Evolutionary conservation across 2,797 vertebrate species (phyloP).

Genomic region (Pygocentrus nattereri): DNA sequence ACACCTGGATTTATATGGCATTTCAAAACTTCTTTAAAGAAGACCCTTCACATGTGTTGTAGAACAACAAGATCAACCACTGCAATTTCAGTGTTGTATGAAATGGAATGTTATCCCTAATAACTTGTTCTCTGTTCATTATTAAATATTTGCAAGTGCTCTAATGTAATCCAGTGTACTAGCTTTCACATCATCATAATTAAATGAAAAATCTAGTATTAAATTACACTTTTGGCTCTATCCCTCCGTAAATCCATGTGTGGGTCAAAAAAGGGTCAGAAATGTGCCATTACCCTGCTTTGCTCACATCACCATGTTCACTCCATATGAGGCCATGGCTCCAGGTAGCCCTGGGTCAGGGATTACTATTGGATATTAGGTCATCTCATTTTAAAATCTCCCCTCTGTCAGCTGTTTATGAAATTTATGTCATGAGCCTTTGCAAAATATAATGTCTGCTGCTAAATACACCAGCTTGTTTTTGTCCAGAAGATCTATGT

Average conservation of each 20-base stretch:
- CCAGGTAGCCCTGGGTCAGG: conserved; percentile 60
- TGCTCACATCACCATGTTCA: not conserved
- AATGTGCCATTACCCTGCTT: not conserved
- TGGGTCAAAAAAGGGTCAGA: not conserved
- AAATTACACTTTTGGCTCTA: not conserved
- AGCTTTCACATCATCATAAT: not conserved
- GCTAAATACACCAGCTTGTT: not conserved
- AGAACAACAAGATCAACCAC: not conserved
- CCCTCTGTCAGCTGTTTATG: conserved; percentile 58
- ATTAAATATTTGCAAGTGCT: not conserved
- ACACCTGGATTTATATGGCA: not conserved
- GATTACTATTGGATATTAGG: conserved; percentile 67
- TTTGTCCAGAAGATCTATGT: not conserved
- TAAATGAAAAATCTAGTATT: not conserved
- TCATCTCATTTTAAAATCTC: conserved; percentile 41
- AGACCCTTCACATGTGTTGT: conserved; percentile 65
- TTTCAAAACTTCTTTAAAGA: conserved; percentile 32
- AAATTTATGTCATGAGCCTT: conserved; percentile 67
- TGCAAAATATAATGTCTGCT: conserved; percentile 59
- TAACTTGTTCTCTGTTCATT: not conserved
- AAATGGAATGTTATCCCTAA: not conserved
- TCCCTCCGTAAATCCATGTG: not conserved
- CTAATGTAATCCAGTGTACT: not conserved
- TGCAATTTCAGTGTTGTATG: not conserved
- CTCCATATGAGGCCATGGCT: conserved; percentile 1